Base-by-base conservation (phyloP, 2,888 invertebrate species). In the Cenopis cana region DNA sequence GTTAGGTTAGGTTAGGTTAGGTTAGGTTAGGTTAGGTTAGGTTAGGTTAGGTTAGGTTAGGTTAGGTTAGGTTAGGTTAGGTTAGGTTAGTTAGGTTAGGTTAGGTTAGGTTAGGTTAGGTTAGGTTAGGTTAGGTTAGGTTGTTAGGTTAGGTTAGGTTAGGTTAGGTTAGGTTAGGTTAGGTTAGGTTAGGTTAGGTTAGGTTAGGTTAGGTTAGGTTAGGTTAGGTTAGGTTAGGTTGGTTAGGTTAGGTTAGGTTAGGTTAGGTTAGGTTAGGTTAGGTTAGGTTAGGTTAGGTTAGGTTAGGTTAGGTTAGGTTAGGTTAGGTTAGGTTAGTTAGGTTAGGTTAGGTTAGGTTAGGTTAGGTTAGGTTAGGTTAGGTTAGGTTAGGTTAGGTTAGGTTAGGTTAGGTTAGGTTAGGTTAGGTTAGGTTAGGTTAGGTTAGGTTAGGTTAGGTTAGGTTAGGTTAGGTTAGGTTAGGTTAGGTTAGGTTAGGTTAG, bases 401-500 rank as follows among this genome's bases (percentile, higher is more conserved):
- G 24, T 17, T 3, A 9, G 12, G 12, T 50, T 17, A 3, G 12
- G 17, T 14, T 17, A 12, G 50, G n/a, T n/a, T 14, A 50, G 50
- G 3, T 12, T 50, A 12, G 3, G 3, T 14, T 17, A 50, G 50
- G 3, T 12, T 50, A 14, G 3, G 3, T 67, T 61, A 68, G 62
- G 61, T 72, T 61, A 61, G 67, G 67, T 67, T 61, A 68, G 62
- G 62, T 68, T 57, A 62, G 62, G 67, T 62, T 57, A 62, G 67
- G 62, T 67, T 61, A 68, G 67, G 62, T 62, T 62, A 62, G 72
- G 62, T 62, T 62, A 64, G 64, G 62, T 68, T 64, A 62, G 68
- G 68, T 72, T 62, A 68, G 72, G 57, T 72, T 64, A 68, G 68
- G 57, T 72, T 64, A 68, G 72, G 68, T 72, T 68, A 68, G 72